Evolutionary conservation across 1,140 invertebrate genomes (phyloP).

Genomic region (Diachasmimorpha longicaudata): DNA sequence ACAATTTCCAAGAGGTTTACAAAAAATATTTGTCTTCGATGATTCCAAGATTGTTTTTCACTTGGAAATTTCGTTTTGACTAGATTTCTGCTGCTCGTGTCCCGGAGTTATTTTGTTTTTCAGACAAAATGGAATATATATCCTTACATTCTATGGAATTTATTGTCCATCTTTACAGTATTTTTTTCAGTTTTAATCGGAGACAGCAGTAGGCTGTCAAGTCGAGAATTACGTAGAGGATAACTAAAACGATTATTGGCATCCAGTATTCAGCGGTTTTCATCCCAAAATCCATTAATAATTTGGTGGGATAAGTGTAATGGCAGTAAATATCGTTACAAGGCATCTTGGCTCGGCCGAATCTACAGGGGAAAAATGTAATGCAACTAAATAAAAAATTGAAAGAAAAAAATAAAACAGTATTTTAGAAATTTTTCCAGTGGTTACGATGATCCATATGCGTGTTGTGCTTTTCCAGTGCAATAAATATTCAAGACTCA

Average conservation of each 20-base stretch:
- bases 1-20: too few relatives aligned
- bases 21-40: too few relatives aligned
- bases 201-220: slow-evolving; percentile 72
- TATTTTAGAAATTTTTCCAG: not conserved
- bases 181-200: slow-evolving; percentile 68
- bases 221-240: slow-evolving; percentile 70
- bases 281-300: slow-evolving; percentile 78
- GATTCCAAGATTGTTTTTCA: too few relatives aligned
- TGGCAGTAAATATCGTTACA: slow-evolving; percentile 75
- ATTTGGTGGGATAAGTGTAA: slow-evolving; percentile 71
- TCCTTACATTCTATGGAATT: not conserved
- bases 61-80: too few relatives aligned
- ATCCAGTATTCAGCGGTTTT: slow-evolving; percentile 71
- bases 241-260: slow-evolving; percentile 67
- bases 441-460: not conserved
- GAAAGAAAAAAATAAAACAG: not conserved
- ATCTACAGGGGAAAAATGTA: slow-evolving; percentile 67
- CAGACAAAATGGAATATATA: not conserved
- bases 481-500: slow-evolving; percentile 28
- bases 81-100: not conserved
- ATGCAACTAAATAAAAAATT: not conserved
- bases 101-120: not conserved
- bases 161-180: not conserved
- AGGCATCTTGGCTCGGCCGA: slow-evolving; percentile 70
- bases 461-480: not conserved